Conservation (phyloP, 2,888 invertebrate genomes). For the Sinelater perroti region DNA sequence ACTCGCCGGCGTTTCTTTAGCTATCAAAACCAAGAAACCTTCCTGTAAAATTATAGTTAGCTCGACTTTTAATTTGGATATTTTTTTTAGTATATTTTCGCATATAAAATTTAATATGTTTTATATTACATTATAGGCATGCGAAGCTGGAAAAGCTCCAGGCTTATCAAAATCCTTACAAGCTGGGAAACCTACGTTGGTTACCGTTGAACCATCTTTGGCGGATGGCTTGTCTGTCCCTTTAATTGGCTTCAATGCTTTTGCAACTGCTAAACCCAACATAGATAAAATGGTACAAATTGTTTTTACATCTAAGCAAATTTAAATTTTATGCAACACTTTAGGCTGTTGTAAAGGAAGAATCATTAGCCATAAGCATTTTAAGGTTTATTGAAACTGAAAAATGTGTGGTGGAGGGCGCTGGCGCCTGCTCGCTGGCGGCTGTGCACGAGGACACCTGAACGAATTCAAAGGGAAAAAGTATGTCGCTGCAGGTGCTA, state of each 20-base stretch:
- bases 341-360: conserved; percentile 79
- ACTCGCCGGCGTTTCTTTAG: conserved; percentile 85
- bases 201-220: conserved; percentile 76
- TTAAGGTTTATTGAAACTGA: conserved; percentile 81
- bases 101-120: not conserved
- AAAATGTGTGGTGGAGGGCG: conserved; percentile 92
- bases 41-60: not conserved
- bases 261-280: conserved; percentile 73
- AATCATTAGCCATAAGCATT: conserved; percentile 85
- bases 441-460: conserved; percentile 83
- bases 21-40: conserved; percentile 83
- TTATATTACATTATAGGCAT: conserved; percentile 68
- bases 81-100: too few species aligned
- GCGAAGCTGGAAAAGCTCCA: conserved; percentile 86
- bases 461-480: conserved; percentile 84
- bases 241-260: conserved; percentile 86
- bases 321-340: too few species aligned
- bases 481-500: too few species aligned
- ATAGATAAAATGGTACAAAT: conserved; percentile 82
- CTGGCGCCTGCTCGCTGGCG: conserved; percentile 83
- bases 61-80: too few species aligned
- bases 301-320: too few species aligned
- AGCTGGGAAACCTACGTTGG: conserved; percentile 72
- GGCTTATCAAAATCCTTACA: conserved; percentile 79
- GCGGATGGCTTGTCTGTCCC: conserved; percentile 93